Evolutionary conservation across 1,140 invertebrate genomes (phyloP).

Genomic region (Oncopodura yosiiana): DNA sequence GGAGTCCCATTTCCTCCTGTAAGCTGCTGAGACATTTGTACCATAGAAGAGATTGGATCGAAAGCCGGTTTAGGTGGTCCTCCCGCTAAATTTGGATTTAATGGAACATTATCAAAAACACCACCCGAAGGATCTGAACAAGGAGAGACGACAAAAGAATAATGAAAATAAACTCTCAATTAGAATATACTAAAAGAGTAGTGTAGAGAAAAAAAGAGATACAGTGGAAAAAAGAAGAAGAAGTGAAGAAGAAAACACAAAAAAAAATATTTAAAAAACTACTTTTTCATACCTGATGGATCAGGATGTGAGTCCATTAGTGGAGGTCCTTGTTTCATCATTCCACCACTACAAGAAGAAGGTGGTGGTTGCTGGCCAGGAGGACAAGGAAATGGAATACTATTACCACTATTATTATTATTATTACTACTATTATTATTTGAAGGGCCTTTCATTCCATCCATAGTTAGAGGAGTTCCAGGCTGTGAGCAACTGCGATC

Average conservation of each 20-base stretch:
- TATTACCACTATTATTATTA: constrained; percentile 3
- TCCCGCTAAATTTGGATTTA: constrained; percentile 65
- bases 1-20: constrained; percentile 61
- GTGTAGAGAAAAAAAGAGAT: too few relatives aligned
- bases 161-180: too few relatives aligned
- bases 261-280: too few relatives aligned
- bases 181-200: too few relatives aligned
- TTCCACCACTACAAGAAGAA: constrained; percentile 24
- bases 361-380: constrained; percentile 18
- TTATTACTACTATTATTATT: constrained; percentile 4
- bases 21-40: constrained; percentile 85
- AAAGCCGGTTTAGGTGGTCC: constrained; percentile 46
- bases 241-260: too few relatives aligned
- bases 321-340: constrained; percentile 31
- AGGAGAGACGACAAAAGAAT: too few relatives aligned
- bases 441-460: constrained; percentile 33
- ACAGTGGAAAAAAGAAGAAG: too few relatives aligned
- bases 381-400: neutral
- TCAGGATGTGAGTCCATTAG: constrained; percentile 41
- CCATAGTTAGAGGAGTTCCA: constrained; percentile 32
- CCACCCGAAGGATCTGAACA: constrained; percentile 15
- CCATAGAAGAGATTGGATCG: constrained; percentile 84
- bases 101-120: constrained; percentile 59
- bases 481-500: constrained; percentile 32
- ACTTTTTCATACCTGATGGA: too few relatives aligned